Evolutionary conservation across 1,140 invertebrate species (phyloP), one percentile per base, ranked within the genome.

Genomic region (Paraescarpia echinospica): DNA sequence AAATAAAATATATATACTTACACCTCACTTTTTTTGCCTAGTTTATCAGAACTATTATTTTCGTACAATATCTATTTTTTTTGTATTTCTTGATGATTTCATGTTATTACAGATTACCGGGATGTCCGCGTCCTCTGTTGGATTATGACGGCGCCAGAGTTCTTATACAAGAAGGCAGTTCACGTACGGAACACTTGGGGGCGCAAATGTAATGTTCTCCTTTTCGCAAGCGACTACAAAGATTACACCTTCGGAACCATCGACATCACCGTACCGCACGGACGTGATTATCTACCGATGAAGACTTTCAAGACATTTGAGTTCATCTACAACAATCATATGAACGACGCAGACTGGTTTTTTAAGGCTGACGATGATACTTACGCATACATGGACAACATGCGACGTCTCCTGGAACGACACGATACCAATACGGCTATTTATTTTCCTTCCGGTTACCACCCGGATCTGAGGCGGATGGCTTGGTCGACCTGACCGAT

Each of bases 121-220:
- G 97, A 97, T 95, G 96, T 97, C 1, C 97, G 98, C 91, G 97
- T 99, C 0, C 96, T 99, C 0, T 99, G 98, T 95, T 99, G 98
- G 98, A 97, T 99, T 22, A 98, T 99, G 97, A 99, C 98, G 0
- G 97, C 97, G 93, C 98, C 98, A 14, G 97, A 96, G 35, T 99
- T 98, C 95, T 98, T 99, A 95, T 96, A 98, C 94, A 98, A 97
- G 93, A 98, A 98, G 95, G 98, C 98, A 0, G 97, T 97, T 31
- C 98, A 99, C 94, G 98, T 99, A 1, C 94, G 94, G 89, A 91
- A 92, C 1, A 95, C 95, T 5, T 95, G 95, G 95, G 95, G 95
- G 0, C 89, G 90, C 33, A 48, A 94, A 35, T 95, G 95, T 92
- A 94, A 95, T 91, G 94, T 94, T 89, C 93, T 95, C 18, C 41